A percentile compares a stretch with the other conserved stretches of the same genome.
Evolutionary conservation across 1,140 invertebrate genomes (phyloP).

Genomic region (Xylocopa sonorina): DNA sequence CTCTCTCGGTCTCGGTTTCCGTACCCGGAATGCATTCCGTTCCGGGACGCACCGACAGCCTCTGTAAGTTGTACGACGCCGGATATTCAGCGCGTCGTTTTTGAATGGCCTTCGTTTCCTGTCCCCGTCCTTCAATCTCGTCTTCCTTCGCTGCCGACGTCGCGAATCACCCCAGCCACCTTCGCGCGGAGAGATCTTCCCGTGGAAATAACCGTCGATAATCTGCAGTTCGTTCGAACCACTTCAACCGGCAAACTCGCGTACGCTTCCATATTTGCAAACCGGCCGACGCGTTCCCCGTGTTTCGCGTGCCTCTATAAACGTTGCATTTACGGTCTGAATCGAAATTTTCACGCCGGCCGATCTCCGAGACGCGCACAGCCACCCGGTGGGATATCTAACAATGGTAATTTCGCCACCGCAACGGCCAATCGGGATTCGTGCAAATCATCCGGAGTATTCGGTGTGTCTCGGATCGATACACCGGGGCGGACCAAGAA

Average conservation of each 20-base stretch:
- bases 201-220: background rate
- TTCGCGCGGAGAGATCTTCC: constrained; percentile 2
- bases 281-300: no score
- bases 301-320: background rate
- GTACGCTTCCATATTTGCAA: background rate
- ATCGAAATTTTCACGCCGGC: background rate
- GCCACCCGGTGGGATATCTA: background rate
- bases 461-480: background rate
- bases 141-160: constrained; percentile 38
- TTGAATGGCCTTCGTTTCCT: constrained; percentile 79
- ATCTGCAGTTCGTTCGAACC: background rate
- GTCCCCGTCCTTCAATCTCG: constrained; percentile 36
- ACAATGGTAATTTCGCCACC: background rate
- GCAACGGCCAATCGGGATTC: constrained; percentile 32
- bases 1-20: constrained; percentile 82
- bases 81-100: constrained; percentile 90
- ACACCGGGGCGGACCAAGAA: background rate
- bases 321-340: background rate
- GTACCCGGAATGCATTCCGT: constrained; percentile 83
- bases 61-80: constrained; percentile 93
- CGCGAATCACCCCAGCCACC: constrained; percentile 21
- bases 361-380: constrained; percentile 4
- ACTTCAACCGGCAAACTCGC: no score
- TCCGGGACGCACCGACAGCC: constrained; percentile 86
- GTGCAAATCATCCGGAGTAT: constrained; percentile 14